Base-by-base conservation (phyloP, 2,797 vertebrate genomes). In the Heterohyrax brucei region DNA sequence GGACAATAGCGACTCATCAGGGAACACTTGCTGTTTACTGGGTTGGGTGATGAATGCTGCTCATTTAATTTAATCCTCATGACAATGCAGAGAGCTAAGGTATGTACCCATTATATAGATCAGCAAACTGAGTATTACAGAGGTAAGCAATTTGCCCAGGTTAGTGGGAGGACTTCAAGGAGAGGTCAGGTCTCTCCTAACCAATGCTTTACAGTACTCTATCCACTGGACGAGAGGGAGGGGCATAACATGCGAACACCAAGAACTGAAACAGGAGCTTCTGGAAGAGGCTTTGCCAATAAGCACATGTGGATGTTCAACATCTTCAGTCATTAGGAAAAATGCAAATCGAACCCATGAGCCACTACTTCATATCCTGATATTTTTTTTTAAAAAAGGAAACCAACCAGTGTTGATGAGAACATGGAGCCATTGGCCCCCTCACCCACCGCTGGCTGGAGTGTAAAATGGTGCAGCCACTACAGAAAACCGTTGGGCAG, bases 181-280 rank as follows among this genome's bases (percentile, higher is more conserved):
- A n/a, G 80, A 72, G 79, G 87, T 19, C 59, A 2, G 62, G n/a
- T 30, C 64, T 53, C 48, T 30, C 88, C 28, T 16, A 7, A 48
- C 26, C 50, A 3, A 68, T 8, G 7, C 12, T 44, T n/a, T 1
- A 22, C 2, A 6, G 13, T 9, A 9, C 50, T 12, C 10, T 1
- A 2, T 9, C 46, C 30, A 39, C 0, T 0, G 1, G 28, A 30
- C 14, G 8, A 83, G 30, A 0, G 19, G 16, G 12, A 10, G 39
- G 21, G 28, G 48, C 18, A 10, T 5, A 14, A 16, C 2, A 0
- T 4, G 68, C 14, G 3, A 56, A 77, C 1, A 1, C 33, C 68
- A 4, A 56, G 64, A 0, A 4, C 79, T 16, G 1, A 26, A 10
- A 19, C 2, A 1, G 53, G 0, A 30, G n/a, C 24, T 0, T 7